phyloP scores from a whole-genome alignment of 2,888 invertebrate genomes.

The Lithophane socia region DNA sequence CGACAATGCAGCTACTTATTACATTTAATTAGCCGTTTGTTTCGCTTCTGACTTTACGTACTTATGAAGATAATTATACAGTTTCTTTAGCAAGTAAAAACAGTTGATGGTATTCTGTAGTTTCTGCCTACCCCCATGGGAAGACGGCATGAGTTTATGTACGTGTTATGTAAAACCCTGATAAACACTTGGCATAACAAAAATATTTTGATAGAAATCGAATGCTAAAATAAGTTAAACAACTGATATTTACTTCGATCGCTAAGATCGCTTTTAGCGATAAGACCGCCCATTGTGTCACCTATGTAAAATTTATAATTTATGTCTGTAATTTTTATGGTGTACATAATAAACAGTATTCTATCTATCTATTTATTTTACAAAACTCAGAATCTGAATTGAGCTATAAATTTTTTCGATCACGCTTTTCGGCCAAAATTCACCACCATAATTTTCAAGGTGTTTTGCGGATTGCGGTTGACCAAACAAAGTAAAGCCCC shows the following conservation, averaged over 20 bases:
- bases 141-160: too few relatives aligned
- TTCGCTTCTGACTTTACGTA: neutral
- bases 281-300: too few relatives aligned
- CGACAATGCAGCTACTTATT: slow-evolving; percentile 17
- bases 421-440: neutral
- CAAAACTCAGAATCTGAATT: neutral
- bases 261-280: too few relatives aligned
- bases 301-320: too few relatives aligned
- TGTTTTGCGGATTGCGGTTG: slow-evolving; percentile 31
- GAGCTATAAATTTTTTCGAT: too few relatives aligned
- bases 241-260: neutral
- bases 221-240: neutral
- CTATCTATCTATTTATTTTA: neutral
- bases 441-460: neutral
- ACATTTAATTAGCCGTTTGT: slow-evolving; percentile 45
- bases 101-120: too few relatives aligned
- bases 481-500: slow-evolving; percentile 28
- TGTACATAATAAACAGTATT: too few relatives aligned
- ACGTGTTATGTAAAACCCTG: too few relatives aligned
- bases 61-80: neutral
- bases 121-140: too few relatives aligned
- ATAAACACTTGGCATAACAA: too few relatives aligned
- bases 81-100: neutral
- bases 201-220: neutral
- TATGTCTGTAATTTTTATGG: too few relatives aligned